Base-by-base conservation (phyloP, 2,888 invertebrate genomes). In the Pycnomerus fuliginosus region DNA sequence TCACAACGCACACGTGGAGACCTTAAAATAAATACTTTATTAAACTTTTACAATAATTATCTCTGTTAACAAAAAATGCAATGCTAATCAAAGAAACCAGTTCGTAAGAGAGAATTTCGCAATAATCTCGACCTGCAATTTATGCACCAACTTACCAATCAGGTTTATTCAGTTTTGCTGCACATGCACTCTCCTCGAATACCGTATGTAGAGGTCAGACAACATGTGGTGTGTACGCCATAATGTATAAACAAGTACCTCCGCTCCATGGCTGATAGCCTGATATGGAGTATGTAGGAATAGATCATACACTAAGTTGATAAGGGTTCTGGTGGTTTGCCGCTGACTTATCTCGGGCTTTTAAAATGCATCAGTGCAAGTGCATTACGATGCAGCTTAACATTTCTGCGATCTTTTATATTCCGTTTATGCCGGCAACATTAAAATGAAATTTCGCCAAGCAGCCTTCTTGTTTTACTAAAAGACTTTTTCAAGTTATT, bases 251-350 rank as follows among this genome's bases (percentile, higher is more conserved):
- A 38, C 37, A 41, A 17, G 27, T 34, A 31, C 43, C 52, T 40
- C 46, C 42, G 22, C 3, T n/a, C 23, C 27, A 17, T 56, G 10
- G 38, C 56, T 71, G 65, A 25, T 45, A 16, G 45, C 71, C 70
- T 71, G 65, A 32, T 67, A 61, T 42, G 40, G 60, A 58, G 71
- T 71, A 72, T 66, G 71, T 70, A 72, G 65, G 60, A 65, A 65
- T 65, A 68, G 71, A 70, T 71, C 71, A 71, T 71, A 69, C 69
- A 58, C 57, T 55, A 50, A 48, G 48, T 48, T 55, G 43, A 35
- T 34, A 30, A 35, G 30, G 34, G 23, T 10, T 27, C 29, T 23
- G 17, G 30, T 23, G 31, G 4, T 8, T n/a, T n/a, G n/a, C n/a
- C n/a, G n/a, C n/a, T n/a, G n/a, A 43, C 43, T 43, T 36, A 30